A percentile compares a stretch with the other conserved stretches of the same genome.
Evolutionary conservation across 92 coral and sea anemone species (phyloP).

Genomic region (Parazoanthus darwini): DNA sequence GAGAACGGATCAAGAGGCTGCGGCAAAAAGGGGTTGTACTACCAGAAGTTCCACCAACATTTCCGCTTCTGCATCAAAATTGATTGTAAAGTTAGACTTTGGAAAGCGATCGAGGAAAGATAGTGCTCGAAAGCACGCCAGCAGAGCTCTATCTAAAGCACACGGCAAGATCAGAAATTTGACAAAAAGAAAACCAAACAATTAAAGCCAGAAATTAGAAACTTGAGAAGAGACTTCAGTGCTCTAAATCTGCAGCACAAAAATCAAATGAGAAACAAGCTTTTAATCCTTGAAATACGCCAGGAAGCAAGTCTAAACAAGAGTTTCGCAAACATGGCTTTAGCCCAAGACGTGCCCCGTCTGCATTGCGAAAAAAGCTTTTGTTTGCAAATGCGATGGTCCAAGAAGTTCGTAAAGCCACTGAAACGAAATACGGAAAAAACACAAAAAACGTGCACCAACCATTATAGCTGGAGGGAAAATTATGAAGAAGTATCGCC

Average conservation of each 20-base stretch:
- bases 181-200: constrained; percentile 28
- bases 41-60: constrained; percentile 15
- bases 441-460: constrained; percentile 41
- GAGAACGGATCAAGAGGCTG: constrained; percentile 12
- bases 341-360: constrained; percentile 58
- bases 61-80: constrained; percentile 20
- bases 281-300: constrained; percentile 30
- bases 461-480: constrained; percentile 48
- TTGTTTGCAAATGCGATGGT: constrained; percentile 55
- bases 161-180: constrained; percentile 46
- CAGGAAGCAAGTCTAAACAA: constrained; percentile 44
- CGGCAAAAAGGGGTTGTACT: constrained; percentile 18
- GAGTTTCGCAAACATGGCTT: constrained; percentile 48
- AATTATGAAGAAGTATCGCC: constrained; percentile 47
- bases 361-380: constrained; percentile 49
- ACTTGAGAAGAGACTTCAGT: constrained; percentile 36
- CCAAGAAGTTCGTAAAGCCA: constrained; percentile 37
- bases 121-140: constrained; percentile 36
- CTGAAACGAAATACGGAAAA: constrained; percentile 18
- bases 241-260: neutral
- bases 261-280: constrained; percentile 1
- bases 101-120: constrained; percentile 25
- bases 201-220: constrained; percentile 40
- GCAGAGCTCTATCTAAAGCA: constrained; percentile 49
- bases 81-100: constrained; percentile 46